Base-by-base conservation (phyloP, 2,888 invertebrate genomes). In the Cancer borealis region DNA sequence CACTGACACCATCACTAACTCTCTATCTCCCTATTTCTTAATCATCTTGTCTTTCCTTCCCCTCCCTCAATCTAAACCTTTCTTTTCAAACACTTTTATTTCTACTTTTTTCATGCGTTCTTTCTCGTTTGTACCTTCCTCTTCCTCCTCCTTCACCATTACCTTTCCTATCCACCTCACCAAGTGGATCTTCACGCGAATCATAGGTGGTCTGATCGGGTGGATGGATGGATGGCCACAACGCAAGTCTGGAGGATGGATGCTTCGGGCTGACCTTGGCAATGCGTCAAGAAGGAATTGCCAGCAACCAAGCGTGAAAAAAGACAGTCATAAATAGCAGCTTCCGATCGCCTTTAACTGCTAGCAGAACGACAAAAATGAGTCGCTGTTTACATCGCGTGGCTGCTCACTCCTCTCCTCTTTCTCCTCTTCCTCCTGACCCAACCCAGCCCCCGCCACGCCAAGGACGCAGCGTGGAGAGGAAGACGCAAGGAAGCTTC, bases 381-480 rank as follows among this genome's bases (percentile, higher is more conserved):
- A 73, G 4, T 73, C 8, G 73, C 73, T 54, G 26, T 73, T 10
- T 73, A 73, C n/a, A 73, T n/a, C n/a, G 4, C 66, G 21, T n/a
- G 21, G n/a, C 66, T 73, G n/a, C 66, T 73, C 66, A n/a, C 66
- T n/a, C 54, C 54, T 3, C 73, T 73, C 73, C n/a, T 73, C 73
- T 26, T 73, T 3, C 26, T 73, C 73, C 26, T 73, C 73, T 26
- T 73, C 73, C 73, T 26, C 3, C 73, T n/a, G 5, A 73, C 26
- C 73, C 26, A 73, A 3, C 26, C 26, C n/a, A 73, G 26, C 21
- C 26, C 73, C 26, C 84, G n/a, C 30, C 79, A 79, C 3, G 79
- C 84, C 84, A 84, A 84, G 84, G 84, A 84, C 84, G 84, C 30
- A 10, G 84, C 30, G 84, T 39, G 17, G 84, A 14, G 84, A 84